Percentiles rank a stretch among this genome's conserved stretches.
phyloP scores from a whole-genome alignment of 30 jellyfish, hydroid and myxozoan genomes.

The Hydractinia symbiolongicarpus region DNA sequence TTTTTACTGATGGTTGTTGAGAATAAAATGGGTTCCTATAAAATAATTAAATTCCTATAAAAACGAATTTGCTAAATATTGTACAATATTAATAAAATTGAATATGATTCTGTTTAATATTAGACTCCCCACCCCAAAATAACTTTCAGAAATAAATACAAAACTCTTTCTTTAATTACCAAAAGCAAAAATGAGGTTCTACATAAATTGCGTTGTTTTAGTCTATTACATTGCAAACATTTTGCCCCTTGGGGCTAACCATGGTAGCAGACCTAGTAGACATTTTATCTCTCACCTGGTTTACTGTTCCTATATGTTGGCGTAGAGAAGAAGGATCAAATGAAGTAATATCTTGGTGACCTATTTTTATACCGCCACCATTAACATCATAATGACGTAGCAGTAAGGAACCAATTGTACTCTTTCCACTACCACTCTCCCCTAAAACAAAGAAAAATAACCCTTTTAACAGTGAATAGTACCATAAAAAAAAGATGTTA shows the following conservation, averaged over 20 bases:
- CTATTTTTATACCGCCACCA: conserved; percentile 61
- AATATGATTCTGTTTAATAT: too few species aligned
- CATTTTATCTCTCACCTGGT: conserved; percentile 53
- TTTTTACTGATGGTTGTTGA: conserved; percentile 81
- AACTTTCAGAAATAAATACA: too few species aligned
- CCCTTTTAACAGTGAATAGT: background rate
- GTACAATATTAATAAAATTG: too few species aligned
- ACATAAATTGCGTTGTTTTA: too few species aligned
- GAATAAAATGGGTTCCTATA: conserved; percentile 85
- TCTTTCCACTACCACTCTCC: conserved; percentile 98
- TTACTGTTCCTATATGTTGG: conserved; percentile 80
- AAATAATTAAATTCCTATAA: background rate
- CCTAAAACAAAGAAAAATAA: conserved; percentile 15
- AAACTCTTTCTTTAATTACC: too few species aligned
- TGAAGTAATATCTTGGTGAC: conserved; percentile 51
- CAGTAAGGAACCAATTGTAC: conserved; percentile 88
- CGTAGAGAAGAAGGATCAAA: conserved; percentile 89
- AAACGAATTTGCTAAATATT: too few species aligned
- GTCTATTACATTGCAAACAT: too few species aligned
- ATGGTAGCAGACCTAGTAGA: too few species aligned
- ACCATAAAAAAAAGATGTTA: too few species aligned
- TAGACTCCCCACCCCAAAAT: too few species aligned
- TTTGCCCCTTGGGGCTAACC: too few species aligned
- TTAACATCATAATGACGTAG: conserved; percentile 81
- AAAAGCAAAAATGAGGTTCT: too few species aligned